Evolutionary conservation across 2,888 invertebrate genomes (phyloP).

Genomic region (Drosophila mayaguana): DNA sequence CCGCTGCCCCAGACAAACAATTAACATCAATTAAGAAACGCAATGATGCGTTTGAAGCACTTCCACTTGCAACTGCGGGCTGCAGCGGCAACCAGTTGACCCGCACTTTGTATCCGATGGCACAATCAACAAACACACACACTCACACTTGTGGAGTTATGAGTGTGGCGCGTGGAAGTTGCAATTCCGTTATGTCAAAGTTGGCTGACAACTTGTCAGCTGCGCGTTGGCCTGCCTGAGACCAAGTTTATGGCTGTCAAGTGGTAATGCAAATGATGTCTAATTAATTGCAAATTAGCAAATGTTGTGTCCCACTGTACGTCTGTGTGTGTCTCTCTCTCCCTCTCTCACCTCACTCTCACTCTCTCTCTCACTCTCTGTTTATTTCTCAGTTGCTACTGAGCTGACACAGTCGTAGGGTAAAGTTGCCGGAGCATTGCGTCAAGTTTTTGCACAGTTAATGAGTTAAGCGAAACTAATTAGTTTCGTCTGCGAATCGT

Average conservation of each 20-base stretch:
- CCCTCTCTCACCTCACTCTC: too few species aligned
- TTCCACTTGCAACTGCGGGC: conserved; percentile 37
- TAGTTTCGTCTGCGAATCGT: conserved; percentile 35
- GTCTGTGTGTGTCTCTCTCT: too few species aligned
- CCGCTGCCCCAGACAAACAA: conserved; percentile 50
- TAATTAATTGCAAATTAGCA: conserved; percentile 70
- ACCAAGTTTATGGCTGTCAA: conserved; percentile 44
- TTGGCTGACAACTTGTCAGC: conserved; percentile 46
- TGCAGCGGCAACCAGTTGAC: conserved; percentile 14
- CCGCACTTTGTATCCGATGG: conserved; percentile 16
- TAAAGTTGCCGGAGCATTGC: conserved; percentile 57
- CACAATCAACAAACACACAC: conserved; percentile 19
- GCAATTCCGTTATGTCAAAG: conserved; percentile 49
- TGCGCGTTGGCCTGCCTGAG: conserved; percentile 34
- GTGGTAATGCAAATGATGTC: conserved; percentile 71
- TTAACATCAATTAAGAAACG: conserved; percentile 66
- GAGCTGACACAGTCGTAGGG: conserved; percentile 14
- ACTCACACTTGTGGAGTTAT: conserved; percentile 13
- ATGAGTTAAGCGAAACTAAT: conserved; percentile 63
- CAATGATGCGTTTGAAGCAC: conserved; percentile 42
- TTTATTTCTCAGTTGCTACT: too few species aligned
- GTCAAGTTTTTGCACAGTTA: conserved; percentile 61
- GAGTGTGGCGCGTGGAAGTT: conserved; percentile 37
- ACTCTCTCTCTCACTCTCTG: too few species aligned
- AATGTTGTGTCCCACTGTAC: conserved; percentile 29